Conservation (phyloP, 2,888 invertebrate genomes). For the Pristionchus entomophagus region DNA sequence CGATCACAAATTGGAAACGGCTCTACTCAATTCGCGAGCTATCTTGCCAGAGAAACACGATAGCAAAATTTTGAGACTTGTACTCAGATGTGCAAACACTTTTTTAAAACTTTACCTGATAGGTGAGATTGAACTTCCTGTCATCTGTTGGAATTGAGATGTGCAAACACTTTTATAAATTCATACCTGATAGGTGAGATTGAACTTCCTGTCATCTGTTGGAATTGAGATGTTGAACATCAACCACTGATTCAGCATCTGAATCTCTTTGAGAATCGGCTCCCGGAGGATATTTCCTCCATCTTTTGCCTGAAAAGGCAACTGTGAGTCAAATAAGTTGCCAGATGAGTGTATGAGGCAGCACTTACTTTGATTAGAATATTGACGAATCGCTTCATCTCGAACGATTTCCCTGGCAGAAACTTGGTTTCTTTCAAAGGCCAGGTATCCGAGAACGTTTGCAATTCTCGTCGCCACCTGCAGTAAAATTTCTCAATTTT, state of each 20-base stretch:
- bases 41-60: too few species aligned
- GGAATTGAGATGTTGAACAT: conserved; percentile 70
- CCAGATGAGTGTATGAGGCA: background rate
- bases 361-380: conserved; percentile 59
- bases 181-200: conserved; percentile 72
- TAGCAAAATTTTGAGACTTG: too few species aligned
- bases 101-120: conserved; percentile 62
- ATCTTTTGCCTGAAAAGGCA: conserved; percentile 61
- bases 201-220: conserved; percentile 68
- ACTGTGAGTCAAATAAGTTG: background rate
- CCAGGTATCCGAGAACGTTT: conserved; percentile 72
- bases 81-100: too few species aligned
- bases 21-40: too few species aligned
- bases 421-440: conserved; percentile 74
- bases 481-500: conserved; percentile 49
- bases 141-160: conserved; percentile 72
- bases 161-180: background rate
- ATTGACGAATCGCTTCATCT: conserved; percentile 73
- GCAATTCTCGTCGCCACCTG: conserved; percentile 72
- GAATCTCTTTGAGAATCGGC: conserved; percentile 67
- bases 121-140: conserved; percentile 69
- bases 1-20: conserved; percentile 50
- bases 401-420: conserved; percentile 74
- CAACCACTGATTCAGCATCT: conserved; percentile 71
- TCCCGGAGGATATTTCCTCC: conserved; percentile 70